phyloP scores from a whole-genome alignment of 2,113 vertebrate species.

The Capra hircus region DNA sequence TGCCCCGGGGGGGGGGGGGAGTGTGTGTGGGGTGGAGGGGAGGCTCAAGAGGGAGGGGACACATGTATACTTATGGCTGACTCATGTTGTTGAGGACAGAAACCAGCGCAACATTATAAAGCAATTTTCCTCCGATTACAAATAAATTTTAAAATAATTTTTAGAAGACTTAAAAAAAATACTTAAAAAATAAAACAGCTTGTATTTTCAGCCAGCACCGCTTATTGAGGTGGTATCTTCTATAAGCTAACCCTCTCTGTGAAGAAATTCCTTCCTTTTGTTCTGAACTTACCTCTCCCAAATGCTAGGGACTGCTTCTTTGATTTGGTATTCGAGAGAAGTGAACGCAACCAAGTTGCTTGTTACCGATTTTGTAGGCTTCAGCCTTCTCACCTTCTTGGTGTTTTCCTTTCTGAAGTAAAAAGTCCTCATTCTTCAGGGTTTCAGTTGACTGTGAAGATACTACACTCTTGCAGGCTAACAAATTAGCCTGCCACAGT shows the following conservation, averaged over 20 bases:
- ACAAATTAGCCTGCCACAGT: not conserved
- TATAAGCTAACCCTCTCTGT: not conserved
- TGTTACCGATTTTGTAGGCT: not conserved
- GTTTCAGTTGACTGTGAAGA: constrained; percentile 1
- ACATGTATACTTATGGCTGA: not conserved
- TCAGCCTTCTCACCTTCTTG: not conserved
- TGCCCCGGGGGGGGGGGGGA: rapidly evolving
- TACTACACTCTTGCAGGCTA: not conserved
- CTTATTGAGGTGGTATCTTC: not conserved
- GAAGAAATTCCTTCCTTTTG: not conserved
- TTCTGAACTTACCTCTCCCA: not conserved
- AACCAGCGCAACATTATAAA: not conserved
- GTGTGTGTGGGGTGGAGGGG: not conserved
- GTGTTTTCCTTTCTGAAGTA: constrained; percentile 26
- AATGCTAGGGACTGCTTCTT: not conserved
- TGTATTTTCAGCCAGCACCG: not conserved
- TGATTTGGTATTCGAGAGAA: not conserved
- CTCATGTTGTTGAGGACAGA: not conserved
- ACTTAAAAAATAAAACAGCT: not conserved
- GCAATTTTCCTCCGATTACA: not conserved
- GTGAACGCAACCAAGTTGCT: not conserved
- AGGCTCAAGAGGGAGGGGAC: not conserved
- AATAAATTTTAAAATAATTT: not conserved
- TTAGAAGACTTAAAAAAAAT: not conserved
- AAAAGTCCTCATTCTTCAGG: not conserved